A percentile compares a stretch with the other conserved stretches of the same genome.
Conservation (phyloP, 2,113 vertebrate species). For the Microcebus tavaratra region DNA sequence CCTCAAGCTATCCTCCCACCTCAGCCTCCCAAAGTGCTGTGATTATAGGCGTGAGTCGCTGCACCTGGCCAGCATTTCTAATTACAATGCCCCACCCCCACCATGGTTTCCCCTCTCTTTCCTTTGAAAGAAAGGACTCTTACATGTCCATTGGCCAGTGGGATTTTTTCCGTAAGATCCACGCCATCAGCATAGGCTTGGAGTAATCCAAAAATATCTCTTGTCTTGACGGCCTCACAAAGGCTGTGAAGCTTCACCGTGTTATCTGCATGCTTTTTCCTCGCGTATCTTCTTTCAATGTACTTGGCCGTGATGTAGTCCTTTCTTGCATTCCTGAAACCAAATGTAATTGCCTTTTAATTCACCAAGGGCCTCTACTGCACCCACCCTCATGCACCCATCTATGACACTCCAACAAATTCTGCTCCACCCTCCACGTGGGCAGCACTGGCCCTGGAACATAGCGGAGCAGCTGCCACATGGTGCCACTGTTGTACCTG, state of each 20-base stretch:
- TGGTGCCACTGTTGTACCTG: not conserved
- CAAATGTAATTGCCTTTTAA: not conserved
- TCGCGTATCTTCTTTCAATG: conserved; percentile 92
- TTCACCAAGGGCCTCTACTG: not conserved
- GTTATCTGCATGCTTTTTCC: conserved; percentile 85
- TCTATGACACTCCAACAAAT: not conserved
- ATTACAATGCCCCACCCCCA: rapidly evolving
- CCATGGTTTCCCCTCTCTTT: rapidly evolving
- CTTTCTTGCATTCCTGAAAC: conserved; percentile 94
- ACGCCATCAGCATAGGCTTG: conserved; percentile 94
- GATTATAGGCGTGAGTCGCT: not conserved
- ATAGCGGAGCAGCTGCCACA: not conserved
- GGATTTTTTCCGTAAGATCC: conserved; percentile 93
- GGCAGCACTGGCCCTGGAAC: not conserved
- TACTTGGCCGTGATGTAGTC: conserved; percentile 98
- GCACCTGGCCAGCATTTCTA: not conserved
- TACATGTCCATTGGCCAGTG: conserved; percentile 93
- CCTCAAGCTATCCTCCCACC: not conserved
- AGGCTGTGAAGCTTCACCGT: conserved; percentile 87
- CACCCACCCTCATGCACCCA: rapidly evolving
- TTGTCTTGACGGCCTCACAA: conserved; percentile 91
- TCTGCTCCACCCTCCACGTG: rapidly evolving
- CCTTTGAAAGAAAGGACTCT: conserved; percentile 75
- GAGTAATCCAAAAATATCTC: conserved; percentile 93
- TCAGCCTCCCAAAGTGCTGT: not conserved